Conservation (phyloP, 2,888 invertebrate species). For the Leptopilina syphax region DNA sequence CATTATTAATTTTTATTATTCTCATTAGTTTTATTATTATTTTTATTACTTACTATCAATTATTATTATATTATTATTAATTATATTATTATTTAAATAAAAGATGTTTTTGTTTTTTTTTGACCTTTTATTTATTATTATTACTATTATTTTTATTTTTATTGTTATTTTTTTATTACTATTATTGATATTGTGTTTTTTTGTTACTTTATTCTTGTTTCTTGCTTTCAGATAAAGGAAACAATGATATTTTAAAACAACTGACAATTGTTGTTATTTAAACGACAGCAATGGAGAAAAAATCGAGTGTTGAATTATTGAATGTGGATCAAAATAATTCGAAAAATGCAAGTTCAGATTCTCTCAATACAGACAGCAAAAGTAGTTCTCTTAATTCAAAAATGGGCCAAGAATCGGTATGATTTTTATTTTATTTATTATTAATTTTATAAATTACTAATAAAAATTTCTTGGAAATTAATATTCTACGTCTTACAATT, state of each 20-base stretch:
- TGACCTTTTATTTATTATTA: too few species aligned
- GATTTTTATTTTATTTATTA: constrained; percentile 64
- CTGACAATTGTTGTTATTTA: constrained; percentile 47
- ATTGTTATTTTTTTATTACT: neutral
- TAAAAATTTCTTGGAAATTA: too few species aligned
- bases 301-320: constrained; percentile 82
- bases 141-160: too few species aligned
- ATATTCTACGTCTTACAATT: constrained; percentile 58
- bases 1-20: too few species aligned
- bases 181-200: neutral
- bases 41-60: neutral
- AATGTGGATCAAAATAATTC: constrained; percentile 83
- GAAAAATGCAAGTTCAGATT: constrained; percentile 89
- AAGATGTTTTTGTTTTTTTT: neutral
- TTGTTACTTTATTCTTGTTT: too few species aligned
- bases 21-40: too few species aligned
- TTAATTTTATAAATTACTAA: too few species aligned
- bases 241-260: constrained; percentile 38
- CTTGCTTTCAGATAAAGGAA: constrained; percentile 1
- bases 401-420: constrained; percentile 89
- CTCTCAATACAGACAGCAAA: constrained; percentile 90
- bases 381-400: constrained; percentile 91
- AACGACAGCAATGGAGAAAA: constrained; percentile 80
- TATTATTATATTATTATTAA: too few species aligned
- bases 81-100: neutral